Evolutionary conservation across 1,140 invertebrate species (phyloP).

Genomic region (Anadara kagoshimensis): DNA sequence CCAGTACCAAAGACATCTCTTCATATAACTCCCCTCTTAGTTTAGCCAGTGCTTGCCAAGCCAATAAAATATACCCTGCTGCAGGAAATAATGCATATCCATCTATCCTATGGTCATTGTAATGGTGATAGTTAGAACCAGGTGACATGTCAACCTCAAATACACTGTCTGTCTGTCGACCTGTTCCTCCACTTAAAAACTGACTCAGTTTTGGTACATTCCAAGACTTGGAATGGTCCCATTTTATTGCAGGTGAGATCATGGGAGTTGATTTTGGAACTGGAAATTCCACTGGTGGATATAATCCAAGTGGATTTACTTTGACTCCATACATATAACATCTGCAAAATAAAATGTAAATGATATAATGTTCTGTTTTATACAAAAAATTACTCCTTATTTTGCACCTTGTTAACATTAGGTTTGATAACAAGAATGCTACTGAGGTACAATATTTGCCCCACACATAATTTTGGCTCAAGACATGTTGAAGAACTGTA

Average conservation of each 20-base stretch:
- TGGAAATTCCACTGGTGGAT: conserved; percentile 85
- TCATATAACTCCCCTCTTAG: conserved; percentile 84
- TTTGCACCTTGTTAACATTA: too few species aligned
- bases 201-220: conserved; percentile 69
- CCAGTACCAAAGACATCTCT: conserved; percentile 87
- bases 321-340: conserved; percentile 87
- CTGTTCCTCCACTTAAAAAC: conserved; percentile 59
- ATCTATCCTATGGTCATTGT: conserved; percentile 91
- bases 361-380: too few species aligned
- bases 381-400: too few species aligned
- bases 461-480: too few species aligned
- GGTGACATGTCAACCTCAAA: conserved; percentile 80
- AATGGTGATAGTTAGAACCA: conserved; percentile 80
- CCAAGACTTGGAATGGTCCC: conserved; percentile 87
- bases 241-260: conserved; percentile 87
- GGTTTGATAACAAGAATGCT: not conserved
- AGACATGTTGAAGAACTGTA: not conserved
- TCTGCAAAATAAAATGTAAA: conserved; percentile 66
- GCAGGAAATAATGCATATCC: conserved; percentile 95
- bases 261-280: conserved; percentile 92
- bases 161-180: conserved; percentile 55
- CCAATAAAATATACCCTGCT: conserved; percentile 93
- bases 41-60: conserved; percentile 94
- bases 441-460: conserved; percentile 2
- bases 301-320: conserved; percentile 83